phyloP scores from a whole-genome alignment of 2,113 vertebrate genomes.

The Trogon surrucura region DNA sequence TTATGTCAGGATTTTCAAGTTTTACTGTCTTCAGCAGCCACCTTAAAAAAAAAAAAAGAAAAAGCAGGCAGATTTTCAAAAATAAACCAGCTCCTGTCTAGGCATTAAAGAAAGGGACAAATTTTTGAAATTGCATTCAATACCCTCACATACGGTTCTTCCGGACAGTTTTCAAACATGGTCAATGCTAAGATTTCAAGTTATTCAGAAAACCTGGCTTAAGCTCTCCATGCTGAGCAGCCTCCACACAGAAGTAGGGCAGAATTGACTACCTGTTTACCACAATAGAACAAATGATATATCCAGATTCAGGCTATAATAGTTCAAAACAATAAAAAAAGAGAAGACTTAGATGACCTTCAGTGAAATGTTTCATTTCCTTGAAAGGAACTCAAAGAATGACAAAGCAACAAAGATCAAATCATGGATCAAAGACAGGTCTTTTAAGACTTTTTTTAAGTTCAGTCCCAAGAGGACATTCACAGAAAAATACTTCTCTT shows the following conservation, averaged over 20 bases:
- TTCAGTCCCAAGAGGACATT: background rate
- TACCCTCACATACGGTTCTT: background rate
- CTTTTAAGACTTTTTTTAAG: background rate
- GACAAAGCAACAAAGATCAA: background rate
- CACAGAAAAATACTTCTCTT: background rate
- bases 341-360: background rate
- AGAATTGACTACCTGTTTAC: background rate
- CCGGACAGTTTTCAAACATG: background rate
- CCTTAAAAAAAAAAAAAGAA: background rate
- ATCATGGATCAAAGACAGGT: background rate
- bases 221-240: background rate
- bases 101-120: background rate
- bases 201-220: background rate
- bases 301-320: background rate
- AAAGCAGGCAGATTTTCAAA: background rate
- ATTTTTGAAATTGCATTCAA: background rate
- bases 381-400: background rate
- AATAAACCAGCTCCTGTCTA: background rate
- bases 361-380: background rate
- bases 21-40: background rate
- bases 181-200: background rate
- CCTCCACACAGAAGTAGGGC: background rate
- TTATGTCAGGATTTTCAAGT: background rate
- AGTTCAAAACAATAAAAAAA: background rate
- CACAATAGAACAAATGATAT: background rate